These are phyloP conservation scores for Coregonus sp. DNA, from an alignment of 2,797 vertebrate species.

Conservation along the genomic window DNA sequence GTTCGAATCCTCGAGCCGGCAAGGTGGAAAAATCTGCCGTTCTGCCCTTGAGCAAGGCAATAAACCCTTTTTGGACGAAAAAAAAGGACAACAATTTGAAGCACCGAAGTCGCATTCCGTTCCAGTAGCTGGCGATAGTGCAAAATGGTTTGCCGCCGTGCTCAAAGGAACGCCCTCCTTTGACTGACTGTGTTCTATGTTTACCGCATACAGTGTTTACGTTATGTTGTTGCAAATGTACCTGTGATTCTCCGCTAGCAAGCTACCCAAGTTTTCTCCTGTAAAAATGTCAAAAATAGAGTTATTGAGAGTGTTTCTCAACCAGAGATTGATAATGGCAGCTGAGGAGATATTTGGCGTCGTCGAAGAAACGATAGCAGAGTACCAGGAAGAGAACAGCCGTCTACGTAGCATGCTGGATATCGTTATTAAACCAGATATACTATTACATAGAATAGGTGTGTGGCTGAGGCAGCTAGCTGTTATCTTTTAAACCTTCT, in stretches of 20 bases:
- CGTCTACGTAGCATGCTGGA: conserved; percentile 66
- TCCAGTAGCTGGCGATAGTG: conserved; percentile 61
- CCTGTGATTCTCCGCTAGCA: background rate
- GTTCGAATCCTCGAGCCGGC: too few relatives aligned
- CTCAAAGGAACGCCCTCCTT: background rate
- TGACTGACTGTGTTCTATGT: background rate
- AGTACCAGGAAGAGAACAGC: conserved; percentile 70
- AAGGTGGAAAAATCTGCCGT: too few relatives aligned
- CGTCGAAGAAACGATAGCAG: conserved; percentile 64
- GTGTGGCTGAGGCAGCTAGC: background rate
- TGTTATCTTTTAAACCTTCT: background rate
- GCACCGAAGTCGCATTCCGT: background rate
- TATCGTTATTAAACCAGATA: conserved; percentile 31
- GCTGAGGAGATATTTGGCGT: conserved; percentile 72
- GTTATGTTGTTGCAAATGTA: too few relatives aligned
- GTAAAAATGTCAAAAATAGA: conserved; percentile 39
- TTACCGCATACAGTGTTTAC: background rate
- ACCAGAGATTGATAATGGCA: conserved; percentile 58
- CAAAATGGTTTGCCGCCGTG: conserved; percentile 34
- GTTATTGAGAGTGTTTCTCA: conserved; percentile 62
- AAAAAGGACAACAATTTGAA: too few relatives aligned
- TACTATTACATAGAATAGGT: background rate
- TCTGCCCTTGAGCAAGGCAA: too few relatives aligned
- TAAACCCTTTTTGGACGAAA: too few relatives aligned
- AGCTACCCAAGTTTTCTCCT: background rate